These are phyloP conservation scores for Spongilla lacustris DNA, from an alignment of 37 sponge, comb jelly and placozoan genomes.

Conservation along the genomic window DNA sequence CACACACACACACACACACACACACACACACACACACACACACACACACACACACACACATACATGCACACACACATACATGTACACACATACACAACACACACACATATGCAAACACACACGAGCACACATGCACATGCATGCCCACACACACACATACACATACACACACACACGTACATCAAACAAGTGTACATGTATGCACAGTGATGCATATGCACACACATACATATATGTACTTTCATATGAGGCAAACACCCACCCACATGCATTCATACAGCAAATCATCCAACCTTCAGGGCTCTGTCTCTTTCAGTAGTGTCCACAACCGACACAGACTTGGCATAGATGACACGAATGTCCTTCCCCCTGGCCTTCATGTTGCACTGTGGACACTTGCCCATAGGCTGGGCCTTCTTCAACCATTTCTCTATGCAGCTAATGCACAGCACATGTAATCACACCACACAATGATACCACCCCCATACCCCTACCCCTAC, in stretches of 20 bases:
- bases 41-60: too few species aligned
- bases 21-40: too few species aligned
- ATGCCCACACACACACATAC: too few species aligned
- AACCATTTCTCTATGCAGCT: conserved; percentile 93
- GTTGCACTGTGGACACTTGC: conserved; percentile 94
- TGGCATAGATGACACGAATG: conserved; percentile 84
- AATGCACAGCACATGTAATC: background rate
- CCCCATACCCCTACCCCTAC: too few species aligned
- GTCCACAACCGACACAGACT: conserved; percentile 78
- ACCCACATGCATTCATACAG: background rate
- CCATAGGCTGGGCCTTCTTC: conserved; percentile 25
- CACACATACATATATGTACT: too few species aligned
- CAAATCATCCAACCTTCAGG: conserved; percentile 21
- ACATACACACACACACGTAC: too few species aligned
- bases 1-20: too few species aligned
- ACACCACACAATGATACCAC: too few species aligned
- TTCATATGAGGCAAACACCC: background rate
- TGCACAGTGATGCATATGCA: too few species aligned
- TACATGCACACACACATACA: background rate
- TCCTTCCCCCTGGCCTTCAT: conserved; percentile 67
- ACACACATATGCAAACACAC: too few species aligned
- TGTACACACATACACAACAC: background rate
- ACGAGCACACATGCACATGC: too few species aligned
- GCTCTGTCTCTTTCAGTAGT: conserved; percentile 90
- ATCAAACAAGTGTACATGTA: too few species aligned